These are phyloP conservation scores for Diadophis punctatus DNA, from an alignment of 2,113 vertebrate genomes.

Conservation along the genomic window DNA sequence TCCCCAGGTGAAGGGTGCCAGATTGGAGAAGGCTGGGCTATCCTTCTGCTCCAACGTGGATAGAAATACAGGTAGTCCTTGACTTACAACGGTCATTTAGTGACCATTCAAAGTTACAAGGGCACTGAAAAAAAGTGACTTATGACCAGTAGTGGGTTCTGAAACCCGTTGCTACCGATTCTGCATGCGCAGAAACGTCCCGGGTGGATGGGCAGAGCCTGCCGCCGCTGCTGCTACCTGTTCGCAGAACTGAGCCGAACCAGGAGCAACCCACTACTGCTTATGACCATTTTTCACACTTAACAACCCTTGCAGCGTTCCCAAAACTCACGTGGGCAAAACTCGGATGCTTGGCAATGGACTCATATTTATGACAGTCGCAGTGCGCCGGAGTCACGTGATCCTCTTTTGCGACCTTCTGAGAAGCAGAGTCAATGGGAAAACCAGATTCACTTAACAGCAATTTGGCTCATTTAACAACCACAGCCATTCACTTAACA, in stretches of 20 bases:
- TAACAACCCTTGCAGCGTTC: not conserved
- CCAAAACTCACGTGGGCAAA: not conserved
- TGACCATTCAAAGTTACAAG: not conserved
- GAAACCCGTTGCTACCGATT: no score
- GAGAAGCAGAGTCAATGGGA: not conserved
- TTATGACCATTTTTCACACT: not conserved
- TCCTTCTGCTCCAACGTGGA: not conserved
- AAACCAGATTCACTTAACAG: not conserved
- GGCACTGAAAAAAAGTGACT: not conserved
- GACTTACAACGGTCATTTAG: not conserved
- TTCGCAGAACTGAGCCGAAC: no score
- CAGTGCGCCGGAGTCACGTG: fast-evolving
- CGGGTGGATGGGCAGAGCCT: no score
- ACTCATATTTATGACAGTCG: fast-evolving
- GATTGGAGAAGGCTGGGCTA: not conserved
- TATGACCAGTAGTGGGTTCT: no score
- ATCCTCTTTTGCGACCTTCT: not conserved
- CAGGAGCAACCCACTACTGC: no score
- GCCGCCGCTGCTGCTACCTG: no score
- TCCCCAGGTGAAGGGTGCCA: not conserved
- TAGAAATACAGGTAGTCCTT: not conserved
- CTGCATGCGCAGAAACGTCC: no score
- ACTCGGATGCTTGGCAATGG: not conserved
- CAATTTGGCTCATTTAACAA: not conserved
- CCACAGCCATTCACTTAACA: not conserved